Evolutionary conservation across 92 coral and sea anemone species (phyloP).

Genomic region (Paragorgia papillata): DNA sequence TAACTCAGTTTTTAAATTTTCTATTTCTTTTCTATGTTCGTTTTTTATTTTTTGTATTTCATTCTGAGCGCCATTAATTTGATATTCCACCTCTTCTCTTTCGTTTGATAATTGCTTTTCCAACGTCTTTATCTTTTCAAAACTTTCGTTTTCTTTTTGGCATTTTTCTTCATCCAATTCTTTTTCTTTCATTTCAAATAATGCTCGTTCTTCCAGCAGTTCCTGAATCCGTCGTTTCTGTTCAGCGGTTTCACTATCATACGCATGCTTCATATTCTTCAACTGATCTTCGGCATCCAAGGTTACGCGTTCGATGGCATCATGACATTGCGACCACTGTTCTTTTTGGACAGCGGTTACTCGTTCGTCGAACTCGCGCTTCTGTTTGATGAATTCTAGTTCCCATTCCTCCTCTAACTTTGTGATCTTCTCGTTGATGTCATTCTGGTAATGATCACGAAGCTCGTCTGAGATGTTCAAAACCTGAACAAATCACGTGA

Average conservation of each 20-base stretch:
- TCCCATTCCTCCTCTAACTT: conserved; percentile 87
- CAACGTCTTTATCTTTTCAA: conserved; percentile 71
- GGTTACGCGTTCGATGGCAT: conserved; percentile 86
- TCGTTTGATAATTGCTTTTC: conserved; percentile 81
- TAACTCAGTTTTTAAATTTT: conserved; percentile 77
- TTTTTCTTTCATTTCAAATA: conserved; percentile 85
- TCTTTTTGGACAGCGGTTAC: conserved; percentile 86
- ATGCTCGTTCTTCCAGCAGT: conserved; percentile 79
- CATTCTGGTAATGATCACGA: conserved; percentile 80
- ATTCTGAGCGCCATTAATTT: conserved; percentile 74
- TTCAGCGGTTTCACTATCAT: conserved; percentile 82
- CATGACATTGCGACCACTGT: conserved; percentile 77
- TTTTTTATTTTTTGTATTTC: conserved; percentile 81
- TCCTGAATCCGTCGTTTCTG: conserved; percentile 71
- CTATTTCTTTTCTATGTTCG: conserved; percentile 83
- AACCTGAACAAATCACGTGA: conserved; percentile 50
- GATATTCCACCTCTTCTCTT: conserved; percentile 78
- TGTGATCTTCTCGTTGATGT: conserved; percentile 73
- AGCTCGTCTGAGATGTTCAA: conserved; percentile 71
- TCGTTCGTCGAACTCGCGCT: conserved; percentile 76
- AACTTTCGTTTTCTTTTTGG: conserved; percentile 80
- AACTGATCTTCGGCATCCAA: conserved; percentile 97
- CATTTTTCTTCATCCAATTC: conserved; percentile 80
- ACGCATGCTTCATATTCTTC: conserved; percentile 76
- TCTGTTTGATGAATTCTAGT: conserved; percentile 83